Evolutionary conservation across 2,113 vertebrate species (phyloP).

Genomic region (Lota lota): DNA sequence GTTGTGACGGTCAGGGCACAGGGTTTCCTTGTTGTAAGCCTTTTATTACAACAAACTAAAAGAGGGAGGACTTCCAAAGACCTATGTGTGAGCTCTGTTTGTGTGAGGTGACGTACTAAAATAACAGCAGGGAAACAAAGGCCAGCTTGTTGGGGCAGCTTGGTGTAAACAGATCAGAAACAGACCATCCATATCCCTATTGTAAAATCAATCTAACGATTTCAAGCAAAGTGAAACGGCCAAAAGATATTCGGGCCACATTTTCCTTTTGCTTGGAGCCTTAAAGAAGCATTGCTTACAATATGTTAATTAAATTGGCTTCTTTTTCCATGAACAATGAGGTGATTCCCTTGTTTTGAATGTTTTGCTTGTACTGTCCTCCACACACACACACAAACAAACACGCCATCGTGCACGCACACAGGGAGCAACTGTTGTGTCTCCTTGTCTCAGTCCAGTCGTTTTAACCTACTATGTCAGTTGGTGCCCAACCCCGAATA

Average conservation of each 20-base stretch:
- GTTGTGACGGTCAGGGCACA: slow-evolving; percentile 27
- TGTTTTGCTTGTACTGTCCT: slow-evolving; percentile 10
- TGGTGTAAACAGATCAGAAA: slow-evolving; percentile 40
- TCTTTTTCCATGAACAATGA: slow-evolving; percentile 10
- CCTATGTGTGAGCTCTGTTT: slow-evolving; percentile 46
- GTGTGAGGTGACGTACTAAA: slow-evolving; percentile 41
- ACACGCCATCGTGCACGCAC: slow-evolving; percentile 6
- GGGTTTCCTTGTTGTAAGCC: slow-evolving; percentile 32
- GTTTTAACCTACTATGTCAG: slow-evolving; percentile 38
- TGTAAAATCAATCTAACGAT: slow-evolving; percentile 30
- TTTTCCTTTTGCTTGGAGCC: slow-evolving; percentile 19
- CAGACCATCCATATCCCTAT: slow-evolving; percentile 22
- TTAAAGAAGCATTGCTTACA: slow-evolving; percentile 27
- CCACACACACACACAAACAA: slow-evolving; percentile 18
- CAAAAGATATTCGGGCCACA: too few relatives aligned
- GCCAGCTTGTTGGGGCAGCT: slow-evolving; percentile 45
- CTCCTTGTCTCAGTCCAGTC: slow-evolving; percentile 35
- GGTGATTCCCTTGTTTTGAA: background rate
- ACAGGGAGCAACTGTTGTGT: slow-evolving; percentile 19
- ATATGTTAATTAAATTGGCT: slow-evolving; percentile 11
- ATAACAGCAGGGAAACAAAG: slow-evolving; percentile 49
- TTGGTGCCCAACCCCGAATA: slow-evolving; percentile 36
- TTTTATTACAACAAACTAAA: slow-evolving; percentile 51
- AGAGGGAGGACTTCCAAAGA: slow-evolving; percentile 31
- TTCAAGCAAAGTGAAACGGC: slow-evolving; percentile 13